These are phyloP conservation scores for Apantesis nais DNA, from an alignment of 2,888 invertebrate genomes.

Conservation along the genomic window DNA sequence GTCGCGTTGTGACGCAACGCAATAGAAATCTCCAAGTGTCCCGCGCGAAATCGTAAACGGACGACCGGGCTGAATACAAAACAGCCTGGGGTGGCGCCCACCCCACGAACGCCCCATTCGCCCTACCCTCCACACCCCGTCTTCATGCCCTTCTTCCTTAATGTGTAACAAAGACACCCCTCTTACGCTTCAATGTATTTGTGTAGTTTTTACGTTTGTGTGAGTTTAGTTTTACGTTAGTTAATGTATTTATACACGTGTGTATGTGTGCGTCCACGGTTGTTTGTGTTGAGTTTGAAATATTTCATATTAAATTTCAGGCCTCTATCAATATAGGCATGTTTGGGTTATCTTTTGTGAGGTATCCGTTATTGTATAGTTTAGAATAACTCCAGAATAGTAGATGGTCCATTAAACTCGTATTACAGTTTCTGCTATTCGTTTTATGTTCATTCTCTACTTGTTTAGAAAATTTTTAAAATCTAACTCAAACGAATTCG, in stretches of 20 bases:
- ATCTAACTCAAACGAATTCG: background rate
- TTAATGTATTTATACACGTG: slow-evolving; percentile 43
- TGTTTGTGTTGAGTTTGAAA: slow-evolving; percentile 66
- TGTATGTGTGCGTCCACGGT: slow-evolving; percentile 40
- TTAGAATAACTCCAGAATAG: slow-evolving; percentile 44
- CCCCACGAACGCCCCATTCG: slow-evolving; percentile 48
- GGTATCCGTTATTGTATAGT: slow-evolving; percentile 56
- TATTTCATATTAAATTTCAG: slow-evolving; percentile 84
- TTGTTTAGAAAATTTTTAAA: background rate
- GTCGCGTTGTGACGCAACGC: slow-evolving; percentile 67
- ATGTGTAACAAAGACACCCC: slow-evolving; percentile 85
- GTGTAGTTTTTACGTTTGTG: slow-evolving; percentile 69
- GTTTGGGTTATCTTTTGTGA: slow-evolving; percentile 74
- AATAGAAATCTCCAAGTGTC: slow-evolving; percentile 81
- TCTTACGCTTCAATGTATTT: slow-evolving; percentile 78
- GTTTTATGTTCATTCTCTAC: slow-evolving; percentile 3
- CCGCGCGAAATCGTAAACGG: slow-evolving; percentile 83
- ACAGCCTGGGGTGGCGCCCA: slow-evolving; percentile 60
- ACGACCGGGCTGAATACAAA: slow-evolving; percentile 81
- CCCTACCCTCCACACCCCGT: slow-evolving; percentile 56
- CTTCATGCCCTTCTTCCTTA: slow-evolving; percentile 83
- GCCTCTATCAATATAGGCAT: slow-evolving; percentile 79
- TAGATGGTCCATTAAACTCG: slow-evolving; percentile 41
- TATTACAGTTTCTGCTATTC: slow-evolving; percentile 22
- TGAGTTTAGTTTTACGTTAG: slow-evolving; percentile 66